A percentile compares a stretch with the other conserved stretches of the same genome.
Conservation (phyloP, 2,113 vertebrate genomes). For the Chloebia gouldiae region DNA sequence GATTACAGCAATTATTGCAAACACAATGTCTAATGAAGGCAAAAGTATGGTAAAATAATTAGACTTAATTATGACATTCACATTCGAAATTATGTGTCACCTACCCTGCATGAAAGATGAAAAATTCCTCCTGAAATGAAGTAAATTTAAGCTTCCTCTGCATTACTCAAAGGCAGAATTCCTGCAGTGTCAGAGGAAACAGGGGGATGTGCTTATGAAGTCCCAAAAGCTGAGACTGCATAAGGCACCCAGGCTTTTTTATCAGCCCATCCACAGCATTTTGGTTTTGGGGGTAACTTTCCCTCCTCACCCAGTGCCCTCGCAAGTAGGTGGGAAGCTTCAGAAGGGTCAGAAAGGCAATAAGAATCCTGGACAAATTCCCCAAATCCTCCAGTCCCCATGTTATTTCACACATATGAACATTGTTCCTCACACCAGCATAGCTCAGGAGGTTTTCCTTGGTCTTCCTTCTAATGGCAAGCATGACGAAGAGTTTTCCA, state of each 20-base stretch:
- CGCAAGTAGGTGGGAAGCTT: not conserved
- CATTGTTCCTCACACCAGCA: not conserved
- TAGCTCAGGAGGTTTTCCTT: not conserved
- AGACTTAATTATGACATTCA: slow-evolving; percentile 56
- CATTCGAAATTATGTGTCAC: slow-evolving; percentile 47
- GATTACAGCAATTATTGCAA: slow-evolving; percentile 53
- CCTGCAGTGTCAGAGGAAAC: not conserved
- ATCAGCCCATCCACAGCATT: not conserved
- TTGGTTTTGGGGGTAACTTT: not conserved
- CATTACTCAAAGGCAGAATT: not conserved
- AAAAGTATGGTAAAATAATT: slow-evolving; percentile 64
- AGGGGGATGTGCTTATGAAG: not conserved
- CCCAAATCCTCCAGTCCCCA: not conserved
- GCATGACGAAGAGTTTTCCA: not conserved
- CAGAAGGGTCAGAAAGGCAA: not conserved
- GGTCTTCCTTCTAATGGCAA: not conserved
- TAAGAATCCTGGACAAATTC: not conserved
- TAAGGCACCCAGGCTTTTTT: not conserved
- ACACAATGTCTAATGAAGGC: slow-evolving; percentile 60
- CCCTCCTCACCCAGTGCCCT: not conserved
- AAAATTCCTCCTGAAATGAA: slow-evolving; percentile 11
- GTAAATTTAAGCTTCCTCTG: not conserved
- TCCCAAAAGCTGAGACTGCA: not conserved
- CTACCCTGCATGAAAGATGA: slow-evolving; percentile 12
- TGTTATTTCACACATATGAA: not conserved